Percentiles rank a stretch among this genome's conserved stretches.
These are phyloP conservation scores for Silurus aristotelis DNA, from an alignment of 2,797 vertebrate genomes.

Conservation along the genomic window DNA sequence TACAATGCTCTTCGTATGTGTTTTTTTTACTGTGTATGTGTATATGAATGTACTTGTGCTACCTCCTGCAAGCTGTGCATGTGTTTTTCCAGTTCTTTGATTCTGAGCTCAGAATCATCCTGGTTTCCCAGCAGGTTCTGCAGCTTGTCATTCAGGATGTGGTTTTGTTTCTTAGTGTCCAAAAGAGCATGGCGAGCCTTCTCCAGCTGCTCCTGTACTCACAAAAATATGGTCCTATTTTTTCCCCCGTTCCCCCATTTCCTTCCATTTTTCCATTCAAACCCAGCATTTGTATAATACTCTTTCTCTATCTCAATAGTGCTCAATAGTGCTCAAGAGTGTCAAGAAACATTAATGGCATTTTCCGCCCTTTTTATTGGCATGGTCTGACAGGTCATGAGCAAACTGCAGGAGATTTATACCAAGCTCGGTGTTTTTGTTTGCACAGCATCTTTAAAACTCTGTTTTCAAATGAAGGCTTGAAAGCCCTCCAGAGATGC, in stretches of 20 bases:
- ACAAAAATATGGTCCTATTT: slow-evolving; percentile 22
- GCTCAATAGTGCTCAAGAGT: not conserved
- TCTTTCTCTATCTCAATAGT: slow-evolving; percentile 16
- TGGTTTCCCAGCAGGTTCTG: slow-evolving; percentile 68
- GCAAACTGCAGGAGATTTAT: slow-evolving; percentile 65
- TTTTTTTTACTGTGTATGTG: not conserved
- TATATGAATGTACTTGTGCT: slow-evolving; percentile 20
- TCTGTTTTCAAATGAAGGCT: slow-evolving; percentile 55
- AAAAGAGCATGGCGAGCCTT: slow-evolving; percentile 69
- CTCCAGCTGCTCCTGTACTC: slow-evolving; percentile 75
- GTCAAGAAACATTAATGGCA: slow-evolving; percentile 30
- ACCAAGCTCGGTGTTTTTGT: slow-evolving; percentile 65
- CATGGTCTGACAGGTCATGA: slow-evolving; percentile 54
- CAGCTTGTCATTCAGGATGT: slow-evolving; percentile 65
- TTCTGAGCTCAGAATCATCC: slow-evolving; percentile 63
- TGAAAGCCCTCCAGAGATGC: slow-evolving; percentile 67
- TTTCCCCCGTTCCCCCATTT: slow-evolving; percentile 12
- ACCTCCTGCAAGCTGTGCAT: slow-evolving; percentile 71
- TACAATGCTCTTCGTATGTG: not conserved
- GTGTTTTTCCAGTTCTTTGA: slow-evolving; percentile 69
- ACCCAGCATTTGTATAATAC: slow-evolving; percentile 10
- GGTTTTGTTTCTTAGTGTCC: slow-evolving; percentile 74
- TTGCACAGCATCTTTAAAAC: slow-evolving; percentile 67
- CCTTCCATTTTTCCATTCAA: slow-evolving; percentile 6
- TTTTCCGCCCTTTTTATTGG: slow-evolving; percentile 48